Evolutionary conservation across 2,888 invertebrate genomes (phyloP), one percentile per base, ranked within the genome.

Genomic region (Acrocyrtus sp.): DNA sequence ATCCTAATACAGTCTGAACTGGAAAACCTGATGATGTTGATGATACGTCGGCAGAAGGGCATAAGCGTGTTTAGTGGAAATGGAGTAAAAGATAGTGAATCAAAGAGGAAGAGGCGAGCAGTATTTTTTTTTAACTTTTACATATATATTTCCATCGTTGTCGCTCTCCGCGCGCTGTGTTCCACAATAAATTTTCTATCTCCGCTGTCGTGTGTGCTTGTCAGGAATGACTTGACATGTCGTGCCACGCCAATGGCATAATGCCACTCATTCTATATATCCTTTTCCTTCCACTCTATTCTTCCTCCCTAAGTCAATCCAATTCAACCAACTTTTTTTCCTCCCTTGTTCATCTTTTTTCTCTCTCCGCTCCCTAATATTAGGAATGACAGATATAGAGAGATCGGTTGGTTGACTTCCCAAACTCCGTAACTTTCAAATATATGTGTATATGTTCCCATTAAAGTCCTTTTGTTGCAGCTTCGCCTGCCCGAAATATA

Each of bases 221-320:
- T 27, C 17, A 57, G 56, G 61, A 67, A 67, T 68, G 63, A 68
- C 67, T 69, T 74, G 74, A 68, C 74, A 69, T 74, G 74, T 66
- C 67, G 48, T 67, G 68, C 68, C 63, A 63, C 69, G 74, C 74
- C 74, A 74, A 62, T 68, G 68, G 74, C 63, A 74, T 63, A 65
- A 69, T 72, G 58, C 68, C 74, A 69, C 74, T 68, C n/a, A n/a
- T n/a, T n/a, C 51, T 43, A 45, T 63, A 57, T 58, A 26, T 41
- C 47, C 58, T 50, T 54, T 57, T 58, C 65, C 72, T 58, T 72
- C 54, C 72, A 65, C 60, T 65, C 60, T 56, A 54, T 50, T 72
- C 41, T 54, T 43, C 63, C 50, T 29, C 58, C 24, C 26, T 50
- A 26, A 67, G 58, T 63, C 72, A 65, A 66, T 72, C 60, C 60